These are phyloP conservation scores for Colistium nudipinnis DNA, from an alignment of 2,113 vertebrate species.

Conservation along the genomic window DNA sequence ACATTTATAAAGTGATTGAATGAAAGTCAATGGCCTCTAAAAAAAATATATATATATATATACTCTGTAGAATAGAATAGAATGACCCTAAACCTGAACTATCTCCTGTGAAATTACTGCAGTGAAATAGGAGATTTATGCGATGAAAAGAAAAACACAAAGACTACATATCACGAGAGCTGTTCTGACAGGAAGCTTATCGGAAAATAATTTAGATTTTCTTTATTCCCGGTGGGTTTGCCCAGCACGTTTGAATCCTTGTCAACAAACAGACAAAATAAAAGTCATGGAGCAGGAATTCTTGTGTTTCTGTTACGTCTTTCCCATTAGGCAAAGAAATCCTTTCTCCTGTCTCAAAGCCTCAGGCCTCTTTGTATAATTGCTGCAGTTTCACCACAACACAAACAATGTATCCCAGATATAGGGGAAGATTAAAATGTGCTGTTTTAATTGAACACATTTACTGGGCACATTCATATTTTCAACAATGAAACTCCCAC, in stretches of 20 bases:
- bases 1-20: no score
- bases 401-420: constrained; percentile 59
- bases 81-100: background rate
- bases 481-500: constrained; percentile 43
- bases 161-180: no score
- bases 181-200: background rate
- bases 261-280: constrained; percentile 17
- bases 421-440: constrained; percentile 47
- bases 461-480: constrained; percentile 56
- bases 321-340: constrained; percentile 48
- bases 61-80: no score
- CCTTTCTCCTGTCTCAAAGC: constrained; percentile 39
- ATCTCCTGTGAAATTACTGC: background rate
- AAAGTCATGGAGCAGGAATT: constrained; percentile 40
- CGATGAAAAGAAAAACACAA: background rate
- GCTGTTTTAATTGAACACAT: constrained; percentile 71
- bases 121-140: background rate
- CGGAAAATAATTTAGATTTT: constrained; percentile 1
- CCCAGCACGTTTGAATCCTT: background rate
- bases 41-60: no score
- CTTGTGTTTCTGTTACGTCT: constrained; percentile 33
- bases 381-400: constrained; percentile 49
- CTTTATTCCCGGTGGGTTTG: constrained; percentile 11
- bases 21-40: no score
- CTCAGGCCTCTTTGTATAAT: constrained; percentile 56